These are phyloP conservation scores for Cynaeus angustus DNA, from an alignment of 2,888 invertebrate species.

Conservation along the genomic window DNA sequence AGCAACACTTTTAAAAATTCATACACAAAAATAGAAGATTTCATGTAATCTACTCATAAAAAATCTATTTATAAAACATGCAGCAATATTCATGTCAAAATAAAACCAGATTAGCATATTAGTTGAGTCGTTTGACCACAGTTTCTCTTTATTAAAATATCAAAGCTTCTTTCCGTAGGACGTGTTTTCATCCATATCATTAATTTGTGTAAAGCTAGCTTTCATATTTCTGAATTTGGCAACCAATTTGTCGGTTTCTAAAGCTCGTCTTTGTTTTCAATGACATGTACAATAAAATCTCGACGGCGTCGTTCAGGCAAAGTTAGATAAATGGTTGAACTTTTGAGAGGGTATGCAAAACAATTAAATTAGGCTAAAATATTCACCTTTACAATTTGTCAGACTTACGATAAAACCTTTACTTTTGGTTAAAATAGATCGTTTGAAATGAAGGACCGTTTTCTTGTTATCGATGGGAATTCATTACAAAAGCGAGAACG, in stretches of 20 bases:
- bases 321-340: constrained; percentile 37
- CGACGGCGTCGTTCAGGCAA: constrained; percentile 19
- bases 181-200: not conserved
- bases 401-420: constrained; percentile 31
- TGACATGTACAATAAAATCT: constrained; percentile 30
- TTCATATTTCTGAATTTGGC: not conserved
- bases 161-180: constrained; percentile 1
- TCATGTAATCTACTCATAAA: no score
- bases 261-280: constrained; percentile 8
- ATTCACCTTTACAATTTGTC: constrained; percentile 37
- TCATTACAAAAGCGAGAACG: constrained; percentile 21
- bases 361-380: constrained; percentile 39
- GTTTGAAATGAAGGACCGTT: constrained; percentile 18
- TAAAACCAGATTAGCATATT: not conserved
- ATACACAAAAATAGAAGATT: constrained; percentile 1
- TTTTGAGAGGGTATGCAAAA: constrained; percentile 32
- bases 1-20: constrained; percentile 27
- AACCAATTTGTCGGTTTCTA: constrained; percentile 3
- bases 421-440: constrained; percentile 23
- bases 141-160: constrained; percentile 22
- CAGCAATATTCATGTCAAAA: not conserved
- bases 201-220: not conserved
- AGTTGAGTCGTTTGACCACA: not conserved
- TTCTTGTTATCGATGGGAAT: constrained; percentile 29
- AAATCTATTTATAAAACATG: constrained; percentile 11